Base-by-base conservation (phyloP, 2,113 vertebrate species). In the Petaurus breviceps region DNA sequence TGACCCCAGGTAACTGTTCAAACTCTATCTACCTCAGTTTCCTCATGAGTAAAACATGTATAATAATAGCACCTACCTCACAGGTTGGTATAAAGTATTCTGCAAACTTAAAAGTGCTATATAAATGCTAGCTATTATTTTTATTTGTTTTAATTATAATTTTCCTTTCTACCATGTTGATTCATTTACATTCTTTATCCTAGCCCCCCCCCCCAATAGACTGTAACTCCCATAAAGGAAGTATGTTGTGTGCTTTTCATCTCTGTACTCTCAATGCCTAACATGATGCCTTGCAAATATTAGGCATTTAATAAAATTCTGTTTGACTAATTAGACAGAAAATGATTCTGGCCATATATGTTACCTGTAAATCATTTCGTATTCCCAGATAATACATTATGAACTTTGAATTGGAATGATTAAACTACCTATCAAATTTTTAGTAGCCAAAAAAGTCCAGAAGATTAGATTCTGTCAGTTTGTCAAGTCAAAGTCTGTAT, bases 401-500 rank as follows among this genome's bases (percentile, higher is more conserved):
- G 43, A 9, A 0, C 68, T 1, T 90, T 93, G 51, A 92, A 16
- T 50, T 31, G 43, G 50, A 92, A 55, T 25, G 24, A 95, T 52
- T 51, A 22, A 94, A 5, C 31, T 94, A 2, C n/a, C 95, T 37
- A 90, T 14, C 24, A 0, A n/a, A 51, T 8, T 90, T 94, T 91
- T 95, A 93, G 93, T 24, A 96, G 50, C 43, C 28, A 90, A 93
- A 57, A 52, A 52, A 14, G 7, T 94, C 93, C 1, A 50, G 84
- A 95, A 90, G 51, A 49, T 97, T 93, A 94, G 14, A 51, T 84
- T 57, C 96, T 31, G n/a, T 94, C 43, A 89, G 26, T 43, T 90
- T 94, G 24, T 89, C 89, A 96, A 96, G 94, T 61, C 46, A 49
- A 19, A 55, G 54, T 89, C 51, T 8, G 31, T 92, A 93, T 93